phyloP scores from a whole-genome alignment of 30 jellyfish, hydroid and myxozoan genomes.

The Pseudorhiza aurosa region DNA sequence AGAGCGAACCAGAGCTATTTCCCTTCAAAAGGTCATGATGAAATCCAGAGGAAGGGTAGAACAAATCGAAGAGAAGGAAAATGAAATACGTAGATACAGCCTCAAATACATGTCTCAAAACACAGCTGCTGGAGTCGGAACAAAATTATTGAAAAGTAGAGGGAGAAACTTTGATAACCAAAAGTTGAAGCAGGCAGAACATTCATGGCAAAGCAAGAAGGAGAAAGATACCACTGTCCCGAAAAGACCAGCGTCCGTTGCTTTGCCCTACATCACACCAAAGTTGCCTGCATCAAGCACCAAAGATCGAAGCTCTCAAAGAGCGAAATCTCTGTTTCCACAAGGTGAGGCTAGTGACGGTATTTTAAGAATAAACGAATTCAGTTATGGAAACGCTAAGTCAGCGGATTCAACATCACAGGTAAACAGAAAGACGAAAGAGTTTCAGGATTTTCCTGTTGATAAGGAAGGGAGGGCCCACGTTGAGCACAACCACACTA shows the following conservation, averaged over 20 bases:
- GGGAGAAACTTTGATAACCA: neutral
- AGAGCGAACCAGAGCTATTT: slow-evolving; percentile 8
- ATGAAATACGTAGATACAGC: neutral
- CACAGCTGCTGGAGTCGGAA: neutral
- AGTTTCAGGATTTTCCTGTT: slow-evolving; percentile 18
- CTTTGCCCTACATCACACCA: slow-evolving; percentile 30
- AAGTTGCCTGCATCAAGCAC: neutral
- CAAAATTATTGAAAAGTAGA: neutral
- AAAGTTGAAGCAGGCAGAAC: neutral
- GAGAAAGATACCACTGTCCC: slow-evolving; percentile 1
- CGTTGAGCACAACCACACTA: slow-evolving; percentile 1
- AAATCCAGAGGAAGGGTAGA: slow-evolving; percentile 11
- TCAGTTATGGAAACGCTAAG: neutral
- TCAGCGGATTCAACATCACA: neutral
- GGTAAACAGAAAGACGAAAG: neutral
- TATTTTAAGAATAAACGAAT: neutral
- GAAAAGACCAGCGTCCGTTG: slow-evolving; percentile 41
- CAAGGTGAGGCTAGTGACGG: neutral
- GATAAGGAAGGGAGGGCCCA: slow-evolving; percentile 36
- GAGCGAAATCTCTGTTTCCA: slow-evolving; percentile 5
- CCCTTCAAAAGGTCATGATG: slow-evolving; percentile 26
- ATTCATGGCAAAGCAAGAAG: neutral
- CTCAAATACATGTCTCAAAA: neutral
- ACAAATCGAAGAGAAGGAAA: slow-evolving; percentile 4
- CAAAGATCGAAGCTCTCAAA: neutral